Evolutionary conservation across 2,888 invertebrate species (phyloP), one percentile per base, ranked within the genome.

Genomic region (Hypomecis punctinalis): DNA sequence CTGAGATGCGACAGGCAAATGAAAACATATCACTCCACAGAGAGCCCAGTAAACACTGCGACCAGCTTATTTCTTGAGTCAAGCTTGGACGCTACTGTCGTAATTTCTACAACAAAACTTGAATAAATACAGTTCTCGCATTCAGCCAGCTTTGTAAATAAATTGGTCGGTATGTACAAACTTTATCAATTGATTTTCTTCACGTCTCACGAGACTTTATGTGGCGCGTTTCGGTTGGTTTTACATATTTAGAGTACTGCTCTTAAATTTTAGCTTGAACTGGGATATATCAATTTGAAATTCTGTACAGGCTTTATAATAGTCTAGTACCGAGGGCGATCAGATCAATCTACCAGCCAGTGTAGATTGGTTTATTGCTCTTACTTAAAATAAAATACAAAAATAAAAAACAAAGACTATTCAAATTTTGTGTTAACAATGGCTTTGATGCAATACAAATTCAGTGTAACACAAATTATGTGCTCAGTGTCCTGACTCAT

Each of bases 131-230:
- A 39, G 39, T 52, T 39, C 5, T 10, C 9, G 9, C 5, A 10
- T 39, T 52, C 40, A 10, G 10, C 13, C 23, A 52, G 9, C 5
- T 10, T 10, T 5, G 8, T 5, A 10, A 5, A 10, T 23, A 52
- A 40, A 52, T 23, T 52, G 39, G 52, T 23, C 13, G 23, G 39
- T 40, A 10, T 52, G 40, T 52, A 23, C 79, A 76, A 83, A 84
- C 81, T 85, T 85, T 85, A 83, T 83, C 85, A 86, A 87, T 87
- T 86, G 87, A 87, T 86, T 85, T 79, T 79, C 80, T 79, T 76
- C 72, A 72, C 66, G 70, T 73, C 84, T 76, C 63, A 46, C 8
- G 81, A 80, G 79, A 78, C 61, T 67, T 73, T 63, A 58, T 52
- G 74, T 66, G 73, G 63, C 66, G 63, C 71, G 75, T 76, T 81